phyloP scores from a whole-genome alignment of 2,888 invertebrate genomes.

The Clunio marinus region DNA sequence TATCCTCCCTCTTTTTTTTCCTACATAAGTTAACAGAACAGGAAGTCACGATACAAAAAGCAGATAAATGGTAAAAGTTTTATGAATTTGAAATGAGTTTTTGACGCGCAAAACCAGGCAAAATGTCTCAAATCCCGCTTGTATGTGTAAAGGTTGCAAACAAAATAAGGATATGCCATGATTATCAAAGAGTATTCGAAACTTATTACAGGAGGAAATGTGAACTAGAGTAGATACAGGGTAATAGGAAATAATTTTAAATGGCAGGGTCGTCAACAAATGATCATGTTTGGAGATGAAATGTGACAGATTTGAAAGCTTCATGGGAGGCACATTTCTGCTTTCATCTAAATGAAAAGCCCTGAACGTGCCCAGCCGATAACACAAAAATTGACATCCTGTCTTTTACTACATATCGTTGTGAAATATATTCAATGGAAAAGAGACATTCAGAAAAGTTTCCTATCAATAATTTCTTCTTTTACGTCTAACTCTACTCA shows the following conservation, averaged over 20 bases:
- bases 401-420: constrained; percentile 24
- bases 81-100: constrained; percentile 37
- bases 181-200: constrained; percentile 29
- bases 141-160: constrained; percentile 2
- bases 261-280: constrained; percentile 2
- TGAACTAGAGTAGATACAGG: constrained; percentile 15
- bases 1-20: too few species aligned
- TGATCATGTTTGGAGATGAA: neutral
- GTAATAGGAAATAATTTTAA: constrained; percentile 14
- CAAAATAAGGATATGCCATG: constrained; percentile 23
- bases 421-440: constrained; percentile 35
- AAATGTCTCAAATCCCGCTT: neutral
- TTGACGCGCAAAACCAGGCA: constrained; percentile 1
- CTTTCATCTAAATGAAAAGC: neutral
- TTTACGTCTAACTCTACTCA: too few species aligned
- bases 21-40: too few species aligned
- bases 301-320: neutral
- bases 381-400: constrained; percentile 31
- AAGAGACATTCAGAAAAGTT: constrained; percentile 33
- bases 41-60: constrained; percentile 14
- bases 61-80: constrained; percentile 31
- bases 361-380: neutral
- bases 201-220: constrained; percentile 26
- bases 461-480: constrained; percentile 35
- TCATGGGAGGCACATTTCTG: neutral